Evolutionary conservation across 30 jellyfish, hydroid and myxozoan species (phyloP).

Genomic region (Hydra vulgaris): DNA sequence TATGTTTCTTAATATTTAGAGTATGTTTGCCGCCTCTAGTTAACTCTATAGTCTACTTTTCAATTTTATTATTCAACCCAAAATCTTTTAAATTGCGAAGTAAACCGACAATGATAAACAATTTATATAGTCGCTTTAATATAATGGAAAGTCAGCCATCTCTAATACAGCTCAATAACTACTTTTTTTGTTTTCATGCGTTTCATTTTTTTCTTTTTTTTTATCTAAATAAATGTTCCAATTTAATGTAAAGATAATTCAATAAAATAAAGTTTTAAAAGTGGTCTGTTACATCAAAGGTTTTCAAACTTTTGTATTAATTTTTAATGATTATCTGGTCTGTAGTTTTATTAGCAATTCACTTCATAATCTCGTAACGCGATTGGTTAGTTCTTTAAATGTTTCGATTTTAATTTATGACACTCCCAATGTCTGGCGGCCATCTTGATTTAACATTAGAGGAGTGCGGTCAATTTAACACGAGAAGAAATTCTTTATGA

Average conservation of each 20-base stretch:
- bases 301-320: background rate
- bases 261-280: no score
- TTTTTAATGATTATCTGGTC: background rate
- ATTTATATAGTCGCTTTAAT: no score
- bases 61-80: no score
- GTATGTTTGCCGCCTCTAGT: no score
- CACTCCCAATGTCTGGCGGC: slow-evolving; percentile 32
- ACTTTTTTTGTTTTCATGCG: background rate
- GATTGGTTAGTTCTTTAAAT: slow-evolving; percentile 14
- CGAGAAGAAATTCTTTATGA: background rate
- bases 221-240: background rate
- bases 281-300: background rate
- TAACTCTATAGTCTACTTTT: no score
- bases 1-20: no score
- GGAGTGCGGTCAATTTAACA: background rate
- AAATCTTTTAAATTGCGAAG: no score
- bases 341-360: background rate
- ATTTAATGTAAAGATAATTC: background rate
- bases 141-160: no score
- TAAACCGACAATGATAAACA: no score
- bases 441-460: slow-evolving; percentile 22
- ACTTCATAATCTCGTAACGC: background rate
- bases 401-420: slow-evolving; percentile 16
- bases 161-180: background rate
- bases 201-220: no score